These are phyloP conservation scores for Marisa cornuarietis DNA, from an alignment of 1,140 invertebrate genomes.

Conservation along the genomic window DNA sequence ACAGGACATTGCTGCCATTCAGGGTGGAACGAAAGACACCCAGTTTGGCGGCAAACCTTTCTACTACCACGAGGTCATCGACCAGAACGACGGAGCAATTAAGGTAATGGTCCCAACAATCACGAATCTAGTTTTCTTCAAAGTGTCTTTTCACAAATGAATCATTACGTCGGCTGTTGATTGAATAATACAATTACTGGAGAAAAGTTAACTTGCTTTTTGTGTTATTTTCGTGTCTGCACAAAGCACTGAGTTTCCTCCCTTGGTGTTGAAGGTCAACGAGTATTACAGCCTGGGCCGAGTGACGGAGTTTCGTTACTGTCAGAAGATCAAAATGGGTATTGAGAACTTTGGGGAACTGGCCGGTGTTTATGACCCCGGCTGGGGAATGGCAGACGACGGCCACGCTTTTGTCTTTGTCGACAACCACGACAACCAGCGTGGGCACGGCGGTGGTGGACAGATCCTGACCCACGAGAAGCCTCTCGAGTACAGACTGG, in stretches of 20 bases:
- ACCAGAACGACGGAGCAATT: conserved; percentile 77
- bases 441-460: conserved; percentile 51
- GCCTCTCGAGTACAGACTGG: conserved; percentile 72
- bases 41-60: conserved; percentile 65
- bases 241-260: no score
- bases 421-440: conserved; percentile 69
- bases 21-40: conserved; percentile 60
- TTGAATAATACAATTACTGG: no score
- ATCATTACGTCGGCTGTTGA: no score
- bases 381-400: conserved; percentile 58
- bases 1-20: conserved; percentile 47
- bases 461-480: conserved; percentile 36
- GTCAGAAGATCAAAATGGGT: conserved; percentile 43
- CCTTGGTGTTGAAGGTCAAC: conserved; percentile 3
- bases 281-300: conserved; percentile 69
- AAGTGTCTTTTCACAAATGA: no score
- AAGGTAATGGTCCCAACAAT: conserved; percentile 55
- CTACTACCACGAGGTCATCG: conserved; percentile 84
- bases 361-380: conserved; percentile 36
- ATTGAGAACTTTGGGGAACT: conserved; percentile 37
- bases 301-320: conserved; percentile 81
- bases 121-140: no score
- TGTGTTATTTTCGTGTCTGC: no score
- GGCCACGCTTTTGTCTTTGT: conserved; percentile 67
- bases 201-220: no score